Conservation (phyloP, 2,888 invertebrate genomes). For the Thera britannica region DNA sequence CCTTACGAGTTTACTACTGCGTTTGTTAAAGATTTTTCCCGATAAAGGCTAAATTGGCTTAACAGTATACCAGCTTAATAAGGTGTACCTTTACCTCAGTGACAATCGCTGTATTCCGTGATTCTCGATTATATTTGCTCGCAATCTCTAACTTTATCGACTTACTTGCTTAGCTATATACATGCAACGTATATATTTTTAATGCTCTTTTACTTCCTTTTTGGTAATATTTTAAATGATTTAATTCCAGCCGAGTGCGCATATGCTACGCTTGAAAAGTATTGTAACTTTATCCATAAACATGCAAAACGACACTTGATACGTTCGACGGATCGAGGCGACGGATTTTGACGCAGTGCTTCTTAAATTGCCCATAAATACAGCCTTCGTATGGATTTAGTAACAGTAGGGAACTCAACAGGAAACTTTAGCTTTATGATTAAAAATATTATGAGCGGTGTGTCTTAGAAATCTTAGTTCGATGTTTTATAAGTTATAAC, state of each 20-base stretch:
- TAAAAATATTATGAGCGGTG: constrained; percentile 28
- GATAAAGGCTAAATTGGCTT: constrained; percentile 77
- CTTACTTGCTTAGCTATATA: constrained; percentile 25
- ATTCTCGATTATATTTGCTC: constrained; percentile 45
- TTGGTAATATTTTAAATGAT: constrained; percentile 64
- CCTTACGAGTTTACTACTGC: constrained; percentile 57
- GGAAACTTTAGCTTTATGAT: constrained; percentile 30
- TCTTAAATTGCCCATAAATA: constrained; percentile 45
- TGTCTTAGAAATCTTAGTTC: constrained; percentile 8
- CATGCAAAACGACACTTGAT: constrained; percentile 72
- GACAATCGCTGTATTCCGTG: constrained; percentile 53
- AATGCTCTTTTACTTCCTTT: constrained; percentile 46
- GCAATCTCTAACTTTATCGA: constrained; percentile 42
- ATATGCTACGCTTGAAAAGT: constrained; percentile 54
- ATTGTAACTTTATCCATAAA: constrained; percentile 68
- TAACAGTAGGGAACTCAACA: constrained; percentile 18
- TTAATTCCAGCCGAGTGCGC: constrained; percentile 68
- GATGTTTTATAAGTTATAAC: constrained; percentile 1
- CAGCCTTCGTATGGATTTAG: constrained; percentile 20
- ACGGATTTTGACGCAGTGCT: constrained; percentile 58
- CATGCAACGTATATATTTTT: constrained; percentile 20
- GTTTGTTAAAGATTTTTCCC: constrained; percentile 67
- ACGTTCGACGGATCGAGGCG: constrained; percentile 54
- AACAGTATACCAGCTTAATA: constrained; percentile 58
- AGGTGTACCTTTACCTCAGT: constrained; percentile 56